Evolutionary conservation across 2,888 invertebrate species (phyloP).

Genomic region (Ochropleura leucogaster): DNA sequence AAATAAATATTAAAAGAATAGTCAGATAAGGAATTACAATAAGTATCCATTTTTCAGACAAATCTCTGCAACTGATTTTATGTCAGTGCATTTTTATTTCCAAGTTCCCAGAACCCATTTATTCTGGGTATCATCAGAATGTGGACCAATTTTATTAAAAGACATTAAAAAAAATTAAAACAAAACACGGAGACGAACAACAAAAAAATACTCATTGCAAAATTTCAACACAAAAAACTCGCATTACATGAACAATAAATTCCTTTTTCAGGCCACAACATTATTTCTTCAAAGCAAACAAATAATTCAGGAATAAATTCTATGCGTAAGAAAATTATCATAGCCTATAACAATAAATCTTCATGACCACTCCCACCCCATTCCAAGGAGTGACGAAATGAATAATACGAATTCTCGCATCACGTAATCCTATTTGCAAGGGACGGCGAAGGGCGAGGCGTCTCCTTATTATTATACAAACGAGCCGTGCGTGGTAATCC

Average conservation of each 20-base stretch:
- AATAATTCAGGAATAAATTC: constrained; percentile 20
- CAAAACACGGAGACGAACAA: too few species aligned
- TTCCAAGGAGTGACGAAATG: constrained; percentile 63
- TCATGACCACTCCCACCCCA: constrained; percentile 47
- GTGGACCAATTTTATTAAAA: neutral
- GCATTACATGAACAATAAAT: constrained; percentile 8
- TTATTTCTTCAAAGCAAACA: constrained; percentile 24
- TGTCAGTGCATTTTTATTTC: constrained; percentile 3
- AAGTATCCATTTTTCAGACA: neutral
- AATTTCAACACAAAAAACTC: neutral
- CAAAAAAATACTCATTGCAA: neutral
- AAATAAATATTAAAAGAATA: neutral
- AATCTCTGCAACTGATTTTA: neutral
- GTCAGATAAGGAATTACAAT: neutral
- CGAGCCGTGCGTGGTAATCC: constrained; percentile 54
- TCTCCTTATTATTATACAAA: constrained; percentile 56
- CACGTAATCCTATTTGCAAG: constrained; percentile 67
- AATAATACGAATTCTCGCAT: constrained; percentile 64
- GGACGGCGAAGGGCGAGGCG: constrained; percentile 46
- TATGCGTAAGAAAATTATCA: constrained; percentile 44
- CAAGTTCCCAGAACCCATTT: neutral
- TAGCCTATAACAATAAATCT: constrained; percentile 58
- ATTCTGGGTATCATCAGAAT: neutral
- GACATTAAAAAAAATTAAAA: neutral
- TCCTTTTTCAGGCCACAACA: constrained; percentile 6